phyloP scores from a whole-genome alignment of 2,113 vertebrate genomes.

The Pholis gunnellus region DNA sequence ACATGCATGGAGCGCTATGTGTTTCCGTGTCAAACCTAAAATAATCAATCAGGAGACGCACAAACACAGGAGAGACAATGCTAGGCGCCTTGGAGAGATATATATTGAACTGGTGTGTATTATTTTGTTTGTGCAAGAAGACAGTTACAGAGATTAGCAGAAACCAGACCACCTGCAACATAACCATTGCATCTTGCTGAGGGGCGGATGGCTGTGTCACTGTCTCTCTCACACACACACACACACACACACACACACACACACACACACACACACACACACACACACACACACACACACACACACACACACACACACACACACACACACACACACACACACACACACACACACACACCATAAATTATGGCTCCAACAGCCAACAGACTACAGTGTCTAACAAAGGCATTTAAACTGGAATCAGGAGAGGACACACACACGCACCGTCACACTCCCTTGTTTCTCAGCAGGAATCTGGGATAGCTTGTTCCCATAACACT shows the following conservation, averaged over 20 bases:
- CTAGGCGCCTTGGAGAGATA: not conserved
- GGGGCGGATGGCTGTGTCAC: not conserved
- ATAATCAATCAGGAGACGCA: conserved; percentile 32
- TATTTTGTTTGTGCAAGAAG: conserved; percentile 33
- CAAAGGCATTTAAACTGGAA: conserved; percentile 46
- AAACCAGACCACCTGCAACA: conserved; percentile 38
- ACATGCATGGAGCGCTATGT: conserved; percentile 8
- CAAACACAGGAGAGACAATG: not conserved
- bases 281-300: not conserved
- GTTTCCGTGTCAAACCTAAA: conserved; percentile 14
- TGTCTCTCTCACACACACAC: not conserved
- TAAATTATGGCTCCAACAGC: conserved; percentile 12
- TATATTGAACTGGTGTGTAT: conserved; percentile 21
- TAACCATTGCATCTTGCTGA: conserved; percentile 15
- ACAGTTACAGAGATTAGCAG: conserved; percentile 34
- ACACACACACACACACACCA: not conserved
- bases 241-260: too few relatives aligned
- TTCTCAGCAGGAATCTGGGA: conserved; percentile 48
- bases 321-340: not conserved
- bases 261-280: too few relatives aligned
- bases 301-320: conserved; percentile 1
- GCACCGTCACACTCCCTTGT: not conserved
- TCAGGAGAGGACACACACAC: conserved; percentile 24
- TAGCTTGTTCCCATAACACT: conserved; percentile 50
- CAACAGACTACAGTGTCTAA: conserved; percentile 10